Percentiles rank a stretch among this genome's conserved stretches.
phyloP scores from a whole-genome alignment of 2,797 vertebrate genomes.

The Acanthurus tractus region DNA sequence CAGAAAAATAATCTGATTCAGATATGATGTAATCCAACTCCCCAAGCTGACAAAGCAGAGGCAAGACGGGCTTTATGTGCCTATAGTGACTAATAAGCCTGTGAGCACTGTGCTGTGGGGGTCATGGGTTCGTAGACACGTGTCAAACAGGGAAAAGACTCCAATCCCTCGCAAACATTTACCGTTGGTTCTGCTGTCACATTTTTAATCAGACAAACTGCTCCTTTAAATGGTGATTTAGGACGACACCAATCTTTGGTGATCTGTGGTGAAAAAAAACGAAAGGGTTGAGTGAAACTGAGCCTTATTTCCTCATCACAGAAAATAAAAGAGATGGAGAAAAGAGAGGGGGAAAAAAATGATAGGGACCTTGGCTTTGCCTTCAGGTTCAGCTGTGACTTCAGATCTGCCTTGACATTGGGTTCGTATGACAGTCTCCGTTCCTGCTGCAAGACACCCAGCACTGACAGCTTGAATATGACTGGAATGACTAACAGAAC shows the following conservation, averaged over 20 bases:
- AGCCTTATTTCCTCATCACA: slow-evolving; percentile 8
- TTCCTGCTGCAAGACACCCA: slow-evolving; percentile 57
- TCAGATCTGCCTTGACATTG: slow-evolving; percentile 66
- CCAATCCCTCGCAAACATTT: slow-evolving; percentile 46
- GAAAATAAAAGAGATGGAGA: slow-evolving; percentile 29
- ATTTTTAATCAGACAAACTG: slow-evolving; percentile 19
- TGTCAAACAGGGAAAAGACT: slow-evolving; percentile 58
- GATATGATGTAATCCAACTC: slow-evolving; percentile 69
- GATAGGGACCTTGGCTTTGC: slow-evolving; percentile 47
- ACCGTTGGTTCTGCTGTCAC: slow-evolving; percentile 42
- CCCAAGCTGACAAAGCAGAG: slow-evolving; percentile 60
- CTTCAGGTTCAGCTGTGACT: slow-evolving; percentile 58
- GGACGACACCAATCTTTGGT: slow-evolving; percentile 26
- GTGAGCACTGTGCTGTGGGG: slow-evolving; percentile 41
- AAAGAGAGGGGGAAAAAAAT: slow-evolving; percentile 14
- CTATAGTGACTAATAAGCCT: slow-evolving; percentile 69
- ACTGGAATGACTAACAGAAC: slow-evolving; percentile 44
- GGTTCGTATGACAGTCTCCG: slow-evolving; percentile 62
- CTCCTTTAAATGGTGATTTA: slow-evolving; percentile 4
- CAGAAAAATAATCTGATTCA: slow-evolving; percentile 72
- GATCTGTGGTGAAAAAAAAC: slow-evolving; percentile 6
- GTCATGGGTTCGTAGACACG: slow-evolving; percentile 54
- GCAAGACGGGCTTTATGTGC: slow-evolving; percentile 45
- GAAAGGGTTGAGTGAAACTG: neutral
- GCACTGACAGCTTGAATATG: slow-evolving; percentile 40